A percentile compares a stretch with the other conserved stretches of the same genome.
These are phyloP conservation scores for Unio delphinus DNA, from an alignment of 2,888 invertebrate species.

Conservation along the genomic window DNA sequence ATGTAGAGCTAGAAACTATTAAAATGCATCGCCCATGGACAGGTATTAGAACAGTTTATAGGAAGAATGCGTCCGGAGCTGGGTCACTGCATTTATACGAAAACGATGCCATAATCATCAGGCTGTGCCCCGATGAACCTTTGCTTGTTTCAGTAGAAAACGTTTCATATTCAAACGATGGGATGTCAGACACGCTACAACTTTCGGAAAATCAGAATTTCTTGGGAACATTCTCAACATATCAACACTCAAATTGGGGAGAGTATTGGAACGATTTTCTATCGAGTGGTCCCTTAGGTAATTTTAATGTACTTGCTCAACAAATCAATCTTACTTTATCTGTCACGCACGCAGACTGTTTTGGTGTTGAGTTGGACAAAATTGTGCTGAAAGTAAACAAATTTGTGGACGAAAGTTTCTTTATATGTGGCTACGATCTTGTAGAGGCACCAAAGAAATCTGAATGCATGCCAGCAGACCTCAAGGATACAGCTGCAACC, in stretches of 20 bases:
- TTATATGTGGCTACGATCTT: no score
- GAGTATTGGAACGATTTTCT: conserved; percentile 15
- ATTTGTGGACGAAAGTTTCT: no score
- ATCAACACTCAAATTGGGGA: conserved; percentile 25
- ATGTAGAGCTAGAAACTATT: no score
- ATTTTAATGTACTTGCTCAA: background rate
- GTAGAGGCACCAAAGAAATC: no score
- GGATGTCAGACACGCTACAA: conserved; percentile 28
- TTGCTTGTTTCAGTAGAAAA: conserved; percentile 27
- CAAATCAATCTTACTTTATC: no score
- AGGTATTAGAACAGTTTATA: no score
- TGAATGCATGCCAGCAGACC: no score
- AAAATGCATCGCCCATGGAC: no score
- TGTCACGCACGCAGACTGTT: conserved; percentile 2
- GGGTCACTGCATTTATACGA: conserved; percentile 20
- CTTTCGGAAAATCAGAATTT: no score
- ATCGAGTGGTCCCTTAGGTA: conserved; percentile 16
- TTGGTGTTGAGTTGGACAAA: conserved; percentile 18
- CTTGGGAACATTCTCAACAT: conserved; percentile 22
- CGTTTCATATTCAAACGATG: conserved; percentile 46
- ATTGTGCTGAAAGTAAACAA: conserved; percentile 15
- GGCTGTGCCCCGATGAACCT: conserved; percentile 12
- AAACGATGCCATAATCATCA: conserved; percentile 17
- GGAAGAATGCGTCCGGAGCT: background rate
- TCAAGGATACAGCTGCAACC: no score